Conservation (phyloP, 2,113 vertebrate genomes). For the Chionomys nivalis region DNA sequence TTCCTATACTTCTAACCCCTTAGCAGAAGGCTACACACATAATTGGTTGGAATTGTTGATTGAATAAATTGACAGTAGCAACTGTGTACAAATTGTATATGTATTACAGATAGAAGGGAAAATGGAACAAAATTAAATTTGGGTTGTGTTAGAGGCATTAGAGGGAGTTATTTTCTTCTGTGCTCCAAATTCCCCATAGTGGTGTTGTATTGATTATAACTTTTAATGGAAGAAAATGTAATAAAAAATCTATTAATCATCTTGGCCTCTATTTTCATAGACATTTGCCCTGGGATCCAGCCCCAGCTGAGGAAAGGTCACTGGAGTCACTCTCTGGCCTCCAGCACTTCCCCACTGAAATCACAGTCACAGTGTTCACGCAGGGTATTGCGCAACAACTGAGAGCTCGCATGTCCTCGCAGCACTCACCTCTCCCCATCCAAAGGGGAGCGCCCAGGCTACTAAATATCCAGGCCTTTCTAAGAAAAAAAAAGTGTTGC, state of each 20-base stretch:
- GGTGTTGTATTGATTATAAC: slow-evolving; percentile 55
- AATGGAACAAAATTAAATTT: slow-evolving; percentile 25
- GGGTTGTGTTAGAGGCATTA: background rate
- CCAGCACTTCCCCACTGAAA: background rate
- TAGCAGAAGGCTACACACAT: background rate
- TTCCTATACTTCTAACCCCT: background rate
- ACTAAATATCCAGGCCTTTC: background rate
- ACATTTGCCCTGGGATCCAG: background rate
- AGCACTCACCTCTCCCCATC: background rate
- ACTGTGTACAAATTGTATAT: background rate
- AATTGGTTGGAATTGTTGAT: background rate
- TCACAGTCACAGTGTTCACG: background rate
- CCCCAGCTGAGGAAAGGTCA: background rate
- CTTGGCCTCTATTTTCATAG: background rate
- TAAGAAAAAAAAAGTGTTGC: background rate
- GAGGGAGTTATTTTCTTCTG: slow-evolving; percentile 51
- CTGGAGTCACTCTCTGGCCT: background rate
- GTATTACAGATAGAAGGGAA: background rate
- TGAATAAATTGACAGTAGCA: background rate
- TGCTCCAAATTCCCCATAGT: slow-evolving; percentile 31
- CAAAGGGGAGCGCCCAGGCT: background rate
- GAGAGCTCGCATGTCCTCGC: background rate
- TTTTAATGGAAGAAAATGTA: slow-evolving; percentile 46
- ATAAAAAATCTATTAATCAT: slow-evolving; percentile 37
- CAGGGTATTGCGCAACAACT: background rate